Evolutionary conservation across 2,888 invertebrate species (phyloP).

Genomic region (Eupithecia tripunctaria): DNA sequence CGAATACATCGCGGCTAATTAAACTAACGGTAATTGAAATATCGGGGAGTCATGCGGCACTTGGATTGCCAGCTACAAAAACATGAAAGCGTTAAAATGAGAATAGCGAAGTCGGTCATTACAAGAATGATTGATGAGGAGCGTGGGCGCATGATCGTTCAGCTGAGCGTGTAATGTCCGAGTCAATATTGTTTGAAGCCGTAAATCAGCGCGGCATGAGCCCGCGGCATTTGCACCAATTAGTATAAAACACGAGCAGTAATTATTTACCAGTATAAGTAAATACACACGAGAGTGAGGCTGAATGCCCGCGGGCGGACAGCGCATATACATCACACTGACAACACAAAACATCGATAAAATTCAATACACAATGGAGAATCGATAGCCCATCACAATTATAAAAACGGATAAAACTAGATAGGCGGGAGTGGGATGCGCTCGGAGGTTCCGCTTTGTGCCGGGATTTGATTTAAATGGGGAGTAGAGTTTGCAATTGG

Average conservation of each 20-base stretch:
- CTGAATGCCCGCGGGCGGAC: conserved; percentile 59
- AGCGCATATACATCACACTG: conserved; percentile 61
- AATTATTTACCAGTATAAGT: conserved; percentile 47
- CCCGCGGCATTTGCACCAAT: conserved; percentile 27
- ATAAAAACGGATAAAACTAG: conserved; percentile 38
- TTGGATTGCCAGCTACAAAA: neutral
- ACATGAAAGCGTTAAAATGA: neutral
- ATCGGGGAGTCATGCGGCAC: neutral
- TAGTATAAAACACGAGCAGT: conserved; percentile 38
- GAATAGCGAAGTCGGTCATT: neutral
- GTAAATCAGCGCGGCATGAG: conserved; percentile 13
- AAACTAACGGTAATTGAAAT: conserved; percentile 6
- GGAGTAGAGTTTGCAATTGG: neutral
- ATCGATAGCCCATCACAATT: conserved; percentile 40
- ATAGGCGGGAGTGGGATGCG: neutral
- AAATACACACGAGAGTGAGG: conserved; percentile 51
- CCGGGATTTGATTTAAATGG: neutral
- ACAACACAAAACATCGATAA: conserved; percentile 50
- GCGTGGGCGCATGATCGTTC: neutral
- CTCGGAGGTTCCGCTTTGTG: neutral
- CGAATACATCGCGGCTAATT: neutral
- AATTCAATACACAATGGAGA: conserved; percentile 52
- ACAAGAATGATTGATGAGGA: conserved; percentile 1
- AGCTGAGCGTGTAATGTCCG: neutral
- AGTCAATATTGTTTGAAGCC: neutral